Conservation (phyloP, 2,797 vertebrate species). For the Atherinosoma microstoma region DNA sequence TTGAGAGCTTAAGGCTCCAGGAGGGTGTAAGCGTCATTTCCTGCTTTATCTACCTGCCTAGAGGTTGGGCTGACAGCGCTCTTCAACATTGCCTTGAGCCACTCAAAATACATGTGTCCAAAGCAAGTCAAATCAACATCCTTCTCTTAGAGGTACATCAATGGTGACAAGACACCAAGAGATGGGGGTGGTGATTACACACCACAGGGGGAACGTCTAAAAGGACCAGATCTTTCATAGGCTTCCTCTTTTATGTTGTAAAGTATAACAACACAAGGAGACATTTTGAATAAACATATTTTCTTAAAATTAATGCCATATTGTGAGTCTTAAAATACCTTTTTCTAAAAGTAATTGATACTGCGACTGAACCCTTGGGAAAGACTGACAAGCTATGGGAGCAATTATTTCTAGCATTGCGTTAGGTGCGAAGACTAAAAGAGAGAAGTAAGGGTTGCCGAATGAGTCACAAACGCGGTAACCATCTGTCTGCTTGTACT, state of each 20-base stretch:
- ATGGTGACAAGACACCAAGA: conserved; percentile 48
- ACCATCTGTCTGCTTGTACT: conserved; percentile 68
- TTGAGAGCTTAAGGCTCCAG: conserved; percentile 76
- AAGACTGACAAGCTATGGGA: conserved; percentile 49
- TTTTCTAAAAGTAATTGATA: conserved; percentile 46
- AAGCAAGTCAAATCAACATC: conserved; percentile 63
- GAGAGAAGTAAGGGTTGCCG: conserved; percentile 74
- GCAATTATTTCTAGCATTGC: conserved; percentile 58
- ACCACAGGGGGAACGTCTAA: conserved; percentile 41
- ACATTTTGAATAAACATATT: conserved; percentile 33
- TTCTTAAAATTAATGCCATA: conserved; percentile 22
- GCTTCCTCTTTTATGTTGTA: conserved; percentile 4
- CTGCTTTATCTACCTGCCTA: conserved; percentile 69
- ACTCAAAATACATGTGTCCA: conserved; percentile 57
- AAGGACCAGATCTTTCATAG: conserved; percentile 48
- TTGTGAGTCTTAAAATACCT: conserved; percentile 34
- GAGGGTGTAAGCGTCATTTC: conserved; percentile 68
- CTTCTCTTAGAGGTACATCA: conserved; percentile 52
- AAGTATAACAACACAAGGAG: conserved; percentile 19
- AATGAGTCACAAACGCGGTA: conserved; percentile 73
- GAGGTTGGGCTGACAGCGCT: conserved; percentile 38
- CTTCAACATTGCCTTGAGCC: conserved; percentile 60
- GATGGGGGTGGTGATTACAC: conserved; percentile 42
- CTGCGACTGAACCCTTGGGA: conserved; percentile 37
- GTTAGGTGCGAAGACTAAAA: conserved; percentile 70